Base-by-base conservation (phyloP, 1,140 invertebrate species). In the Lepidotrigona ventralis region DNA sequence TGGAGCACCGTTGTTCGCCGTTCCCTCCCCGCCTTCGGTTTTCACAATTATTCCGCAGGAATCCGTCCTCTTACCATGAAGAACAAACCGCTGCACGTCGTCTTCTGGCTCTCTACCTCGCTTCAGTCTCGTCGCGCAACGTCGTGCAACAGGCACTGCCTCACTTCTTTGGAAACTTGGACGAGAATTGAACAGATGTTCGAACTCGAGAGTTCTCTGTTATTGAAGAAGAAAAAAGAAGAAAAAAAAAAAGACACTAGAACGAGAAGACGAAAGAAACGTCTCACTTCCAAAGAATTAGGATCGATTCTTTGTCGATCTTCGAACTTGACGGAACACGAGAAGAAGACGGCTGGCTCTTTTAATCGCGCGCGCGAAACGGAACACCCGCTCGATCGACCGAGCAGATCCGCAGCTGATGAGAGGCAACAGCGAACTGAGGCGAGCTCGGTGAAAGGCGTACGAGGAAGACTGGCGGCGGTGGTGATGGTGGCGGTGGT, bases 351-450 rank as follows among this genome's bases (percentile, higher is more conserved):
- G 23, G 5, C n/a, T 11, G 6, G 6, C 0, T 17, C 3, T 69
- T 26, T 23, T 14, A 1, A 23, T 26, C 11, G 39, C 21, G 39
- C 21, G 39, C 68, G 68, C 33, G 39, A 11, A 23, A 70, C 23
- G 21, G 23, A 46, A 23, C 15, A 29, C n/a, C 11, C 54, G 21
- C 21, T 39, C 17, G 11, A 4, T 2, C 51, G 11, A 4, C 1
- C 51, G 64, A 76, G 39, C 23, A 85, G 83, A 88, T 84, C 89
- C 89, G 90, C 85, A 76, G 86, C 91, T 90, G 89, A 91, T 89
- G 91, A 90, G 88, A 85, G 88, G 83, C 90, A 89, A 79, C 91
- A 87, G 90, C 88, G 87, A 91, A 92, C 91, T 92, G 90, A 92
- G 88, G 70, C 86, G 46, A 66, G 78, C 85, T 85, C 85, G 91